phyloP scores from a whole-genome alignment of 2,888 invertebrate genomes.

The Harpagoxenus sublaevis region DNA sequence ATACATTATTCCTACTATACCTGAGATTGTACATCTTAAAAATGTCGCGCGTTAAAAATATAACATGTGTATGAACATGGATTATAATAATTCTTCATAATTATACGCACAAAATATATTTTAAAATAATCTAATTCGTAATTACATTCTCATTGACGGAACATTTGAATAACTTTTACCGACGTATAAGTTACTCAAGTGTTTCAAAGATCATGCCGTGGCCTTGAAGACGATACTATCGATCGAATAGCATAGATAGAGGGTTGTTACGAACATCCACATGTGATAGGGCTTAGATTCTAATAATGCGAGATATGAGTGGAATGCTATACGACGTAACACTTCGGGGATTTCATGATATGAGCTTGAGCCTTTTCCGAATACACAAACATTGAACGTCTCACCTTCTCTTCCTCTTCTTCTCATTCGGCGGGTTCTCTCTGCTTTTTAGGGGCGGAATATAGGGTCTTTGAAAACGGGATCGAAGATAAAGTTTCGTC shows the following conservation, averaged over 20 bases:
- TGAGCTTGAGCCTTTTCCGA: slow-evolving; percentile 68
- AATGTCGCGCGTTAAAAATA: neutral
- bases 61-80: neutral
- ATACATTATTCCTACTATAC: neutral
- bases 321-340: slow-evolving; percentile 62
- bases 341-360: slow-evolving; percentile 64
- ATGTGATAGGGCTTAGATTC: slow-evolving; percentile 72
- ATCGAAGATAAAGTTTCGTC: slow-evolving; percentile 75
- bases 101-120: neutral
- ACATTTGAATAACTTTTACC: slow-evolving; percentile 7
- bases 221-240: slow-evolving; percentile 43
- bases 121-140: neutral
- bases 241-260: slow-evolving; percentile 52
- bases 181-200: neutral
- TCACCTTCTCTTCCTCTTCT: slow-evolving; percentile 36
- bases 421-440: slow-evolving; percentile 31
- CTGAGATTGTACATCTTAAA: slow-evolving; percentile 14
- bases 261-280: slow-evolving; percentile 6
- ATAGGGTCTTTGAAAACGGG: slow-evolving; percentile 64
- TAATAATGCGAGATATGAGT: slow-evolving; percentile 80
- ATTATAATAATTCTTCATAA: neutral
- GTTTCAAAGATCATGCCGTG: slow-evolving; percentile 7
- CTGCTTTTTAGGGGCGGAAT: slow-evolving; percentile 43
- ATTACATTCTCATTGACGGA: neutral
- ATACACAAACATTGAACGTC: slow-evolving; percentile 34